These are phyloP conservation scores for Cavia aperea DNA, from an alignment of 2,113 vertebrate genomes.

Conservation along the genomic window DNA sequence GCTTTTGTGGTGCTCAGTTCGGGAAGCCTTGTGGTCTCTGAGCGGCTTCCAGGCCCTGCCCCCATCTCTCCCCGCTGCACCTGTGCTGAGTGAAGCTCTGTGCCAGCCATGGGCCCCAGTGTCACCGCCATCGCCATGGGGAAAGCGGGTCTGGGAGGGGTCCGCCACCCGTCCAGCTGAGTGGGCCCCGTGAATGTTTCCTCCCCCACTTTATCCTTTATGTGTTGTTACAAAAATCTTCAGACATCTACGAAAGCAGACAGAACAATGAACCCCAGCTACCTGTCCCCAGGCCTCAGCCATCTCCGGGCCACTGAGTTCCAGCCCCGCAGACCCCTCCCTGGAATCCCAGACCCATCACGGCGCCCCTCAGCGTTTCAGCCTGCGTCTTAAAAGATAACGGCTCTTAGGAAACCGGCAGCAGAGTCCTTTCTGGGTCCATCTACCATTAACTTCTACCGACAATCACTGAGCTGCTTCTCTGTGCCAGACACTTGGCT, in stretches of 20 bases:
- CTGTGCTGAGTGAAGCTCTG: neutral
- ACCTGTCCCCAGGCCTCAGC: neutral
- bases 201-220: neutral
- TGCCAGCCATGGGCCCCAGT: neutral
- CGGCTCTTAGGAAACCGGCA: neutral
- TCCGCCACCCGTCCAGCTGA: neutral
- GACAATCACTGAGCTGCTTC: neutral
- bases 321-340: rapidly evolving
- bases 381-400: neutral
- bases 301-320: neutral
- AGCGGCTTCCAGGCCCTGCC: neutral
- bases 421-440: neutral
- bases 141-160: neutral
- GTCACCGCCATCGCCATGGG: neutral
- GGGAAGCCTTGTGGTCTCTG: neutral
- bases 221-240: neutral
- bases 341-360: neutral
- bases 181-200: neutral
- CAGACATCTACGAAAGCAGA: neutral
- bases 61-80: neutral
- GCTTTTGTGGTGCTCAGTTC: too few relatives aligned
- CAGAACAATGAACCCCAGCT: neutral
- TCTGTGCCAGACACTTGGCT: neutral
- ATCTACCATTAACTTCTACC: neutral
- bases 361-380: neutral